Evolutionary conservation across 2,888 invertebrate species (phyloP), one percentile per base, ranked within the genome.

Genomic region (Leptinotarsa rubiginosa): DNA sequence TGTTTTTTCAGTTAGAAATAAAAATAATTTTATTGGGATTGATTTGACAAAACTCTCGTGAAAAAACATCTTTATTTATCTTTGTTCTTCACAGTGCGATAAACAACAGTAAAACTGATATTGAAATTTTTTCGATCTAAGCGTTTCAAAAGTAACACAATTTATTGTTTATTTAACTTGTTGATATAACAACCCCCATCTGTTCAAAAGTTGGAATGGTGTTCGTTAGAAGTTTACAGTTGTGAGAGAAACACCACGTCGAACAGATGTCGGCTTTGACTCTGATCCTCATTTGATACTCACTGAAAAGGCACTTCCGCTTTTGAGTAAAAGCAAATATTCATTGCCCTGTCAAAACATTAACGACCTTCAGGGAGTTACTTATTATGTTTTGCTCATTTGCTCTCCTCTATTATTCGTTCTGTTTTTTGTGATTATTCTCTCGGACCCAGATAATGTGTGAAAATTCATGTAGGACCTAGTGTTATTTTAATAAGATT

Each of bases 401-500:
- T 54, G 12, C 22, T 52, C 50, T 50, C 1, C 50, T 13, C 25
- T 31, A 16, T 16, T 15, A 20, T 25, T 52, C 25, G 15, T n/a
- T 50, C 5, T 66, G 1, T 66, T 67, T 50, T 67, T 31, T 67
- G 15, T 50, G 20, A 25, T 20, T 18, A 18, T 41, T 62, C 41
- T 41, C 62, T 62, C 41, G 31, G 31, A 41, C 31, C 31, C 54
- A 41, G 49, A 25, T 41, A 68, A 18, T 68, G 13, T 54, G 31
- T 54, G 68, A 54, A 20, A 68, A 68, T 68, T 12, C n/a, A 68
- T 68, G 56, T n/a, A n/a, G 15, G 16, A 50, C 7, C 41, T 31
- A 15, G n/a, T 68, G 47, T 68, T 68, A 68, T 68, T 68, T 56
- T 47, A 68, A 47, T 16, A 10, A 56, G 69, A 69, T 69, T 54